Evolutionary conservation across 1,140 invertebrate genomes (phyloP).

Genomic region (Zaprionus africanus): DNA sequence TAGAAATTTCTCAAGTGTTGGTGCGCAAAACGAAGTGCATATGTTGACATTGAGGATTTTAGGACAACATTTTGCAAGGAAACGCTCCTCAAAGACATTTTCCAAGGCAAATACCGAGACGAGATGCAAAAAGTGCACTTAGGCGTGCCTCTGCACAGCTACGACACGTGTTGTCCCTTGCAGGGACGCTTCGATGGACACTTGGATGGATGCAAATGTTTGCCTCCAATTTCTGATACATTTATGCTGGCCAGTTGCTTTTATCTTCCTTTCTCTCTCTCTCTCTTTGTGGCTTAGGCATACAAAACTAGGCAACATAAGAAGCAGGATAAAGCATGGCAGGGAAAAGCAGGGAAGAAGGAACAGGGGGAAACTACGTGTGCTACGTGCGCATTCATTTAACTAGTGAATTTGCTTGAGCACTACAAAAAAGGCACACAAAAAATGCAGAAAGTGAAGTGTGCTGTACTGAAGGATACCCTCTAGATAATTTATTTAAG

Average conservation of each 20-base stretch:
- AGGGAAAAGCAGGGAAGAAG: background rate
- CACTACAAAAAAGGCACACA: background rate
- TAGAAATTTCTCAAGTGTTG: background rate
- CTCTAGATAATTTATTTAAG: background rate
- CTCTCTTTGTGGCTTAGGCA: background rate
- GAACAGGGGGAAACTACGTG: background rate
- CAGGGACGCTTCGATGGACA: background rate
- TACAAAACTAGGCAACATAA: background rate
- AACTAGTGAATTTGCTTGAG: background rate
- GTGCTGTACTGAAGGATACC: background rate
- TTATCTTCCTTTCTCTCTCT: too few relatives aligned
- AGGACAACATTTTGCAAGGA: conserved; percentile 1
- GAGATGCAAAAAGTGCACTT: conserved; percentile 5
- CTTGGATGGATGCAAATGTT: conserved; percentile 5
- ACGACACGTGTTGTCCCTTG: background rate
- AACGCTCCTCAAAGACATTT: conserved; percentile 1
- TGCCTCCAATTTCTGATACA: background rate
- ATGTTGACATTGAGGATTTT: conserved; percentile 6
- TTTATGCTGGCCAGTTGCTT: background rate
- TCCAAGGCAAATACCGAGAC: background rate
- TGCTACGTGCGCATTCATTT: conserved; percentile 5
- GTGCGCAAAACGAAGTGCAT: background rate
- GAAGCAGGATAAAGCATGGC: background rate
- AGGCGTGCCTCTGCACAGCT: background rate
- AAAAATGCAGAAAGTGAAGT: background rate